Evolutionary conservation across 2,113 vertebrate species (phyloP).

Genomic region (Rhinolophus sinicus): DNA sequence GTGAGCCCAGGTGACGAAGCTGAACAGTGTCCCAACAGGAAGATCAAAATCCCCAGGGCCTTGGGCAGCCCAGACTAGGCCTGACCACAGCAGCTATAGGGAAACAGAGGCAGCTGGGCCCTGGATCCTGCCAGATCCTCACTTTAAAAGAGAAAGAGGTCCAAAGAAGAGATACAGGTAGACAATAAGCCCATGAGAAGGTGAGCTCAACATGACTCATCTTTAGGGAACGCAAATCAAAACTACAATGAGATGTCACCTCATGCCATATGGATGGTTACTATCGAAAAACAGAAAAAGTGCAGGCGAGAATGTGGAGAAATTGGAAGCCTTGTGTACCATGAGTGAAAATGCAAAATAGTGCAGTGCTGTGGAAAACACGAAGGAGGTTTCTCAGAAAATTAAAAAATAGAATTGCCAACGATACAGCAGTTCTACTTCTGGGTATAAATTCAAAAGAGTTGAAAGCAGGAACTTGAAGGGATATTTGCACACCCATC

Average conservation of each 20-base stretch:
- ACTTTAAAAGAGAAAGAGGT: too few relatives aligned
- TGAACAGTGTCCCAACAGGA: rapidly evolving
- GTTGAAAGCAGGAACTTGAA: not conserved
- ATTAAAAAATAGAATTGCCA: not conserved
- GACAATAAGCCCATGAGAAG: not conserved
- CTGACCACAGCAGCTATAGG: rapidly evolving
- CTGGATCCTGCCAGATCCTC: not conserved
- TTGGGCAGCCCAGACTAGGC: not conserved
- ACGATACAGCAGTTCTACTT: not conserved
- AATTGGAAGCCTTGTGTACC: rapidly evolving
- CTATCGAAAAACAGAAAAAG: not conserved
- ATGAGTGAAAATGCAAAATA: too few relatives aligned
- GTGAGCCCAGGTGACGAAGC: rapidly evolving
- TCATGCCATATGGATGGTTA: rapidly evolving
- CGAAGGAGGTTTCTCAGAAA: not conserved
- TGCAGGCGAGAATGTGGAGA: not conserved
- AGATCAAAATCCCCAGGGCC: too few relatives aligned
- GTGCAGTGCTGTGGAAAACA: rapidly evolving
- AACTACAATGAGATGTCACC: not conserved
- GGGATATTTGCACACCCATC: rapidly evolving
- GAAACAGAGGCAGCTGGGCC: rapidly evolving
- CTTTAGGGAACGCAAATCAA: not conserved
- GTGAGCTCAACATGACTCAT: not conserved
- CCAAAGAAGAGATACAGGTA: not conserved
- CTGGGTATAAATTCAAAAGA: too few relatives aligned